Base-by-base conservation (phyloP, 2,797 vertebrate genomes). In the Takifugu rubripes region DNA sequence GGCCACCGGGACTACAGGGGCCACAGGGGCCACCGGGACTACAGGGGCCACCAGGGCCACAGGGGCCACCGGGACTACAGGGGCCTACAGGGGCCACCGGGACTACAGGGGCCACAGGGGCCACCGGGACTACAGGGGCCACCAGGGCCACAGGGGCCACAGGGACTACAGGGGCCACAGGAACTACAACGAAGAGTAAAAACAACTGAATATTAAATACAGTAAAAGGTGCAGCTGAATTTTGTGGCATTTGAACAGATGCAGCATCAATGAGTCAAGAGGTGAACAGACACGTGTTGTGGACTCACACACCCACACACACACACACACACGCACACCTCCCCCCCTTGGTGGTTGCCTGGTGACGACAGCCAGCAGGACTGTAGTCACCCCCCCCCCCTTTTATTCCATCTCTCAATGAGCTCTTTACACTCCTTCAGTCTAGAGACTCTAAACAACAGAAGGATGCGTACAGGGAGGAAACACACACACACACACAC, bases 321-420 rank as follows among this genome's bases (percentile, higher is more conserved):
- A 48, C 42, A 25, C 56, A 44, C n/a, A 44, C 61, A 52, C 49
- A 49, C 33, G 56, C 49, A 45, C 54, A 66, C 64, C 69, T 47
- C 59, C 59, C 54, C 67, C 66, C 59, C 75, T 74, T 72, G 72
- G 48, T 56, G 87, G 91, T 93, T 91, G 90, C 89, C 86, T 89
- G 82, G 89, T 85, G 81, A 87, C 86, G 68, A 64, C 74, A 70
- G 81, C 60, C 82, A 78, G 84, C 70, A 73, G 82, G 84, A 62
- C 64, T 82, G 72, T 56, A 74, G 75, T 77, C 73, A 75, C 6
- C 40, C 36, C 36, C 36, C 31, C 31, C 72, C 58, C 70, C 78
- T 83, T 90, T 89, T 86, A 87, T 90, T 83, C 84, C 76, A 70
- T 68, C 79, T 78, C 59, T 89, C 80, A 84, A 89, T 84, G 82